These are phyloP conservation scores for Tricholauxania praeusta DNA, from an alignment of 2,888 invertebrate genomes.

Conservation along the genomic window DNA sequence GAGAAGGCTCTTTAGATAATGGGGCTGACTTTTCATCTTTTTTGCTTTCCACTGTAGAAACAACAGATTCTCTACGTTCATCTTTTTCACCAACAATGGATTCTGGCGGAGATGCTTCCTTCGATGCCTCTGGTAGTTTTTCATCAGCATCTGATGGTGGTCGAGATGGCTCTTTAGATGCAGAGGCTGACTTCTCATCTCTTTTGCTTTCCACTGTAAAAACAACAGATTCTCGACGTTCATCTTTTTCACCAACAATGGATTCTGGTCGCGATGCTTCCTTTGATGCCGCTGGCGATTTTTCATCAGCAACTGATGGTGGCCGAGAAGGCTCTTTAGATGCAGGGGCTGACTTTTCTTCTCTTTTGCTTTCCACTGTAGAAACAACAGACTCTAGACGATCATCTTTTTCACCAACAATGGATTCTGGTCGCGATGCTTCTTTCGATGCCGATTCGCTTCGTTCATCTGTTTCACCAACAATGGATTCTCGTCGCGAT, in stretches of 20 bases:
- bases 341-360: no score
- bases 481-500: slow-evolving; percentile 45
- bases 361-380: no score
- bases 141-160: slow-evolving; percentile 51
- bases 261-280: no score
- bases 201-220: slow-evolving; percentile 26
- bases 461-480: slow-evolving; percentile 39
- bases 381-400: no score
- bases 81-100: slow-evolving; percentile 30
- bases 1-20: slow-evolving; percentile 2
- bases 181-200: slow-evolving; percentile 37
- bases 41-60: slow-evolving; percentile 34
- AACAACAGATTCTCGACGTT: slow-evolving; percentile 32
- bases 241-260: not conserved
- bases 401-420: no score
- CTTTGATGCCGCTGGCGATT: not conserved
- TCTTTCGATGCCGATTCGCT: slow-evolving; percentile 26
- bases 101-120: slow-evolving; percentile 47
- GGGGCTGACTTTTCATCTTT: slow-evolving; percentile 5
- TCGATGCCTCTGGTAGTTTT: slow-evolving; percentile 43
- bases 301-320: no score
- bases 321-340: no score
- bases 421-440: no score
- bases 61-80: slow-evolving; percentile 42
- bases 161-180: slow-evolving; percentile 52